phyloP scores from a whole-genome alignment of 1,140 invertebrate species.

The Helicoverpa zea region DNA sequence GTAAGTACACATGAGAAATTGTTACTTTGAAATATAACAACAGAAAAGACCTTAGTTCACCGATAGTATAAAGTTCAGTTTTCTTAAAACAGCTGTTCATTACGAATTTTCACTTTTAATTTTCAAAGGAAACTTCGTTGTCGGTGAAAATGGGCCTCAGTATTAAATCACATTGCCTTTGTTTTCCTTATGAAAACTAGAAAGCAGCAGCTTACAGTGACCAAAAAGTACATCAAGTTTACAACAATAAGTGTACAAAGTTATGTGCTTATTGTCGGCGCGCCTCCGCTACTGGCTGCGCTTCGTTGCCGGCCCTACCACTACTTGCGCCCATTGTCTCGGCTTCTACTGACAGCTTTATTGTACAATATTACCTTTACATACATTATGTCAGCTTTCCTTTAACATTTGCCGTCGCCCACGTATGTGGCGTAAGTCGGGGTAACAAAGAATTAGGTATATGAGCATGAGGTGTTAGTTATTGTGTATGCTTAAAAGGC shows the following conservation, averaged over 20 bases:
- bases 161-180: no score
- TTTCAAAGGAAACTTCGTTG: no score
- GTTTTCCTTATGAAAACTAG: neutral
- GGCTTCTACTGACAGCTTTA: constrained; percentile 3
- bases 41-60: no score
- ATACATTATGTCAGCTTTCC: constrained; percentile 25
- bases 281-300: neutral
- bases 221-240: neutral
- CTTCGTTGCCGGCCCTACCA: constrained; percentile 19
- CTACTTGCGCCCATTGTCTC: constrained; percentile 4
- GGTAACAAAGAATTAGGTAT: no score
- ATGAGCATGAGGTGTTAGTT: no score
- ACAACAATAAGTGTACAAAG: neutral
- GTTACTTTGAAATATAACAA: no score
- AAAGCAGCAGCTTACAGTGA: neutral
- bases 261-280: constrained; percentile 13
- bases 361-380: constrained; percentile 14
- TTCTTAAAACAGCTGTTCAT: no score
- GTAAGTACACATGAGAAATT: no score
- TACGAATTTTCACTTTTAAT: no score
- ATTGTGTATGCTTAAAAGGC: no score
- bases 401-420: constrained; percentile 32
- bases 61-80: no score
- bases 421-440: neutral
- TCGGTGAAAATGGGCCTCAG: no score